A percentile compares a stretch with the other conserved stretches of the same genome.
Conservation (phyloP, 2,888 invertebrate species). For the Synanthedon myopaeformis region DNA sequence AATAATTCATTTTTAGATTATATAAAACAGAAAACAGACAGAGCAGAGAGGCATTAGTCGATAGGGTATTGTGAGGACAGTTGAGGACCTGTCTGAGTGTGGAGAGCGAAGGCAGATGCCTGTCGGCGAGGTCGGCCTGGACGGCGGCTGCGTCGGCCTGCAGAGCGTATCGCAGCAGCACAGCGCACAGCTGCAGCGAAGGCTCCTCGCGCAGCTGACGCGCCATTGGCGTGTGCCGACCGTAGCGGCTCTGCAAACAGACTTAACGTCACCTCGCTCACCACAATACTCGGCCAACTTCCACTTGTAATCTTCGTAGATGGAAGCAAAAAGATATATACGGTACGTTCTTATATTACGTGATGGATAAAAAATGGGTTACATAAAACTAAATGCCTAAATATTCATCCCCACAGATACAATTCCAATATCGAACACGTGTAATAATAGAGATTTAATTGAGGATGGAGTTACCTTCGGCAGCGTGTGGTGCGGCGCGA, state of each 20-base stretch:
- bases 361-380: too few species aligned
- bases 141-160: constrained; percentile 81
- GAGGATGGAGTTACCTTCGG: constrained; percentile 70
- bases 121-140: constrained; percentile 85
- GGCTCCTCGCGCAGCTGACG: constrained; percentile 95
- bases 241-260: constrained; percentile 83
- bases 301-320: neutral
- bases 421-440: too few species aligned
- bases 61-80: neutral
- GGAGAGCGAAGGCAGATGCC: constrained; percentile 87
- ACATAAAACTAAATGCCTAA: too few species aligned
- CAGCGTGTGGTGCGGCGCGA: constrained; percentile 84
- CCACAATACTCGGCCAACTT: too few species aligned
- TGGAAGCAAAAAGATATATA: too few species aligned
- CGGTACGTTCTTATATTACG: neutral
- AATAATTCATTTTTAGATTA: too few species aligned
- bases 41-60: neutral
- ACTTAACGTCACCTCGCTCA: too few species aligned
- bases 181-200: constrained; percentile 91
- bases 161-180: constrained; percentile 85
- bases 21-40: too few species aligned
- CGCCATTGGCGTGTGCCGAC: constrained; percentile 87
- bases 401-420: too few species aligned
- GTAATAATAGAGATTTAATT: too few species aligned
- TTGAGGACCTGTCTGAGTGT: constrained; percentile 82